phyloP scores from a whole-genome alignment of 2,797 vertebrate genomes.

The Psittacula derbiana region DNA sequence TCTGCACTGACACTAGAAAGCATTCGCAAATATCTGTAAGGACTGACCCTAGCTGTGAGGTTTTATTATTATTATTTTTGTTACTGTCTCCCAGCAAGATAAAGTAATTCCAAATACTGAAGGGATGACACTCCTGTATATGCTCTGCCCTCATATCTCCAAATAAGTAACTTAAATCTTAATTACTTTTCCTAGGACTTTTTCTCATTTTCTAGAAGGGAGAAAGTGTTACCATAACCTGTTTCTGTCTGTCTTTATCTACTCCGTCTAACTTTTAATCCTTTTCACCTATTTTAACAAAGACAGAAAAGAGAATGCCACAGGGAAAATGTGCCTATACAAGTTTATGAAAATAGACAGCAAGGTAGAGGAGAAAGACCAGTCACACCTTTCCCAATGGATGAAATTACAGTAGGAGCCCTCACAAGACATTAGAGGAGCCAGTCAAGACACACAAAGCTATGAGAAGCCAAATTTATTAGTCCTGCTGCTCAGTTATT shows the following conservation, averaged over 20 bases:
- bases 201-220: conserved; percentile 19
- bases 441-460: neutral
- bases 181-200: conserved; percentile 2
- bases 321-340: neutral
- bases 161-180: conserved; percentile 22
- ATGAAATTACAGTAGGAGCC: neutral
- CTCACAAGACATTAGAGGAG: neutral
- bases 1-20: neutral
- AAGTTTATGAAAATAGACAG: neutral
- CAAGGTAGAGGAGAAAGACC: neutral
- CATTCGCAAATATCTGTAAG: neutral
- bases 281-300: neutral
- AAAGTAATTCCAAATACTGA: conserved; percentile 44
- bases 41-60: neutral
- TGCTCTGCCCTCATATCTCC: conserved; percentile 10
- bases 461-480: neutral
- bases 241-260: conserved; percentile 11
- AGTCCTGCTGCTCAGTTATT: neutral
- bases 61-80: conserved; percentile 30
- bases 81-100: conserved; percentile 44
- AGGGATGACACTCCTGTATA: conserved; percentile 11
- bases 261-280: conserved; percentile 3
- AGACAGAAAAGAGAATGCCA: neutral
- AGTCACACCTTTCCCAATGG: neutral
- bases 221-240: neutral